These are phyloP conservation scores for Rhizoglyphus robini DNA, from an alignment of 1,140 invertebrate genomes.

Conservation along the genomic window DNA sequence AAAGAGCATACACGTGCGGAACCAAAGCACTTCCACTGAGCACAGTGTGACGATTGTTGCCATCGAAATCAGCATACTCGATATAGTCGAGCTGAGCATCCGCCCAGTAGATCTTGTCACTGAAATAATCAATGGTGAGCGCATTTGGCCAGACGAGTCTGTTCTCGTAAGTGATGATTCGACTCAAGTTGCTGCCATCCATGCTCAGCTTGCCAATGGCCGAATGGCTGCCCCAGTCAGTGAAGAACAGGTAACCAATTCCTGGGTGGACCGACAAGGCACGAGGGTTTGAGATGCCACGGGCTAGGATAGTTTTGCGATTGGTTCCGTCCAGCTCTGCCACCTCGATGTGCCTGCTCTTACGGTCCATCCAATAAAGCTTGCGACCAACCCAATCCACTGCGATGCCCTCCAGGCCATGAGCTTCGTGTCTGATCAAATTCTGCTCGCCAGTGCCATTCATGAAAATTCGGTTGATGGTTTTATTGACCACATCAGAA, in stretches of 20 bases:
- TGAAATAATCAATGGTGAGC: conserved; percentile 90
- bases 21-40: conserved; percentile 59
- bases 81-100: conserved; percentile 98
- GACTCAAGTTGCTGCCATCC: conserved; percentile 82
- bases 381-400: conserved; percentile 94
- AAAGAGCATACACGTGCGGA: conserved; percentile 84
- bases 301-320: conserved; percentile 64
- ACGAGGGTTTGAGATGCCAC: conserved; percentile 72
- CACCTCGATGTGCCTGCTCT: conserved; percentile 83
- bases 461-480: conserved; percentile 50
- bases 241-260: conserved; percentile 76
- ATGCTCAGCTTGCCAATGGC: conserved; percentile 95
- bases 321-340: conserved; percentile 78
- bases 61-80: conserved; percentile 77
- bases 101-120: conserved; percentile 85
- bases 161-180: conserved; percentile 77
- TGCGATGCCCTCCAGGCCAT: conserved; percentile 84
- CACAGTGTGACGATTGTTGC: conserved; percentile 64
- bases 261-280: conserved; percentile 89
- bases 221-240: conserved; percentile 85
- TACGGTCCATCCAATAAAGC: conserved; percentile 91
- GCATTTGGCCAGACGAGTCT: conserved; percentile 97
- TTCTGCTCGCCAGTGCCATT: conserved; percentile 48
- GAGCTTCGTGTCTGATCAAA: conserved; percentile 78
- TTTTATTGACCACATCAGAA: conserved; percentile 85